Conservation (phyloP, 2,888 invertebrate genomes). For the Mythimna impura region DNA sequence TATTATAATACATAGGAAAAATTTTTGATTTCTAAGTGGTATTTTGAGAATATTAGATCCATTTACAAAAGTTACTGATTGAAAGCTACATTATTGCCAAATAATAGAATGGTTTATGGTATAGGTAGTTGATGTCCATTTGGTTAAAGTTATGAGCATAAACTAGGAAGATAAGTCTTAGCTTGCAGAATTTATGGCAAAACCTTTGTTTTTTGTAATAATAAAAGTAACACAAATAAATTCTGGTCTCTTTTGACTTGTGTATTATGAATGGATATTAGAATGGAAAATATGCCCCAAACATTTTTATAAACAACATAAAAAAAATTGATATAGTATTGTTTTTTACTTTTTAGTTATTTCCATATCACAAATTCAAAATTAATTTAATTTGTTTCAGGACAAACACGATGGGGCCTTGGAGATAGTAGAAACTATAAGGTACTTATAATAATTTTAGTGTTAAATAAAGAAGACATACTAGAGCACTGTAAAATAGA, state of each 20-base stretch:
- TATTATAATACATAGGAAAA: not conserved
- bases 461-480: slow-evolving; percentile 4
- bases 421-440: slow-evolving; percentile 97
- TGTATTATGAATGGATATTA: not conserved
- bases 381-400: slow-evolving; percentile 88
- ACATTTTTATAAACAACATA: not conserved
- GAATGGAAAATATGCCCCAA: not conserved
- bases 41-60: not conserved
- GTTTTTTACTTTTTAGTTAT: slow-evolving; percentile 1
- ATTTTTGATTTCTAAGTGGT: not conserved
- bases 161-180: not conserved
- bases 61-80: not conserved
- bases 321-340: not conserved
- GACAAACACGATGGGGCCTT: slow-evolving; percentile 97
- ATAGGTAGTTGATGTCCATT: not conserved
- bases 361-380: slow-evolving; percentile 29
- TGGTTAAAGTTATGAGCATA: not conserved
- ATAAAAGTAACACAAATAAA: not conserved
- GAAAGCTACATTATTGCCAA: not conserved
- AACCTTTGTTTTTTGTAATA: not conserved
- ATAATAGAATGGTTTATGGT: not conserved
- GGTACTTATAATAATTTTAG: slow-evolving; percentile 84
- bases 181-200: not conserved
- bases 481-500: slow-evolving; percentile 14
- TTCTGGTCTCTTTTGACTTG: not conserved